These are phyloP conservation scores for Heterotis niloticus DNA, from an alignment of 2,113 vertebrate genomes.

Conservation along the genomic window DNA sequence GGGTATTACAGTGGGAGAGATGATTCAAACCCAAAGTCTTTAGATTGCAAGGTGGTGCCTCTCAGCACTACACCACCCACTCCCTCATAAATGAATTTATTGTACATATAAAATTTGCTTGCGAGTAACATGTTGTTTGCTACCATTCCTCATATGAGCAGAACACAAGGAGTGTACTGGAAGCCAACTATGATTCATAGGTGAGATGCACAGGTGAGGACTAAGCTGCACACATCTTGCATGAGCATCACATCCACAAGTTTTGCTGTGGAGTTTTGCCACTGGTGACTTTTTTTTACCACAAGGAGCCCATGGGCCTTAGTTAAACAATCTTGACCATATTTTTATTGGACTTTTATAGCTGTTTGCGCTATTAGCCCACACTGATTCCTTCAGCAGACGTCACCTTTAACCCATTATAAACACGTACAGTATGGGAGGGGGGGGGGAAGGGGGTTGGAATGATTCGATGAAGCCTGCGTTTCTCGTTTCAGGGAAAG, in stretches of 20 bases:
- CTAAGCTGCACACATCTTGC: not conserved
- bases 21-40: too few species aligned
- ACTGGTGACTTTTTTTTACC: slow-evolving; percentile 12
- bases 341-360: slow-evolving; percentile 11
- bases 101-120: too few species aligned
- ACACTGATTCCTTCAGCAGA: slow-evolving; percentile 16
- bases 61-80: too few species aligned
- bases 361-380: slow-evolving; percentile 8
- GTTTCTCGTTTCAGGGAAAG: slow-evolving; percentile 12
- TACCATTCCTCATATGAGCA: not conserved
- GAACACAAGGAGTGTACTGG: not conserved
- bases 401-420: slow-evolving; percentile 5
- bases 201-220: not conserved
- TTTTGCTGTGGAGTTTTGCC: not conserved
- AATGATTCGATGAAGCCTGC: not conserved
- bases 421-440: not conserved
- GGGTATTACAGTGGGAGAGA: too few species aligned
- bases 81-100: too few species aligned
- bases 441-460: not conserved
- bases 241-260: not conserved
- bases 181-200: not conserved
- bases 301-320: slow-evolving; percentile 12
- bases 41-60: too few species aligned
- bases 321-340: not conserved
- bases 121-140: too few species aligned